Evolutionary conservation across 1,140 invertebrate species (phyloP).

Genomic region (Ganaspis sp.): DNA sequence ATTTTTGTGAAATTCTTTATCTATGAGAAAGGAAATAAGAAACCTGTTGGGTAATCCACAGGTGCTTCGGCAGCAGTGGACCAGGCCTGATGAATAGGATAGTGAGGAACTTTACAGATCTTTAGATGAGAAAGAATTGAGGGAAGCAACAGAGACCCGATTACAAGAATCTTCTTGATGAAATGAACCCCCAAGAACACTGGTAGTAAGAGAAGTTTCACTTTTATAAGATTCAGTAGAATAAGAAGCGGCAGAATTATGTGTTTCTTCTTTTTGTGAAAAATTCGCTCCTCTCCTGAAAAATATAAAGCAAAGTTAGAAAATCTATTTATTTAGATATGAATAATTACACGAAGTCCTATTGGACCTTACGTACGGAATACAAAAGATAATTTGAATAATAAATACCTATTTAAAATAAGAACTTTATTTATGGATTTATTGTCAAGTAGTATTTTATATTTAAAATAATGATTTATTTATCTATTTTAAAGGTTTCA

Average conservation of each 20-base stretch:
- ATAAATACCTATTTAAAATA: too few relatives aligned
- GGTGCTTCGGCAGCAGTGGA: conserved; percentile 67
- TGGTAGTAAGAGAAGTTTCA: conserved; percentile 80
- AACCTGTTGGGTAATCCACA: conserved; percentile 70
- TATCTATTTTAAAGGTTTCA: too few relatives aligned
- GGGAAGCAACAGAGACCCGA: conserved; percentile 80
- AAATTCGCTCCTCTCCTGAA: conserved; percentile 59
- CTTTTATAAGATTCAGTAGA: conserved; percentile 79
- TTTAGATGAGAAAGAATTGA: conserved; percentile 80
- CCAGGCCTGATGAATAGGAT: conserved; percentile 66
- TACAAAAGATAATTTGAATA: too few relatives aligned
- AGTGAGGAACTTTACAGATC: conserved; percentile 78
- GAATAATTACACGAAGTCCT: too few relatives aligned
- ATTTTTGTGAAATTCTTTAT: neutral
- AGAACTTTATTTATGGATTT: too few relatives aligned
- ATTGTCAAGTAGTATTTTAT: too few relatives aligned
- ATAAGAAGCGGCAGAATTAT: conserved; percentile 80
- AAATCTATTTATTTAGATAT: too few relatives aligned
- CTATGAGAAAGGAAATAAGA: conserved; percentile 31
- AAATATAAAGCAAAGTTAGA: neutral
- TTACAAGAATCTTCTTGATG: conserved; percentile 82
- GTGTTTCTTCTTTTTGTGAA: conserved; percentile 79
- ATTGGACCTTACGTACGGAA: too few relatives aligned
- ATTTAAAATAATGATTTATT: too few relatives aligned
- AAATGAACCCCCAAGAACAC: conserved; percentile 81